These are phyloP conservation scores for Prionace glauca DNA, from an alignment of 2,797 vertebrate genomes.

Conservation along the genomic window DNA sequence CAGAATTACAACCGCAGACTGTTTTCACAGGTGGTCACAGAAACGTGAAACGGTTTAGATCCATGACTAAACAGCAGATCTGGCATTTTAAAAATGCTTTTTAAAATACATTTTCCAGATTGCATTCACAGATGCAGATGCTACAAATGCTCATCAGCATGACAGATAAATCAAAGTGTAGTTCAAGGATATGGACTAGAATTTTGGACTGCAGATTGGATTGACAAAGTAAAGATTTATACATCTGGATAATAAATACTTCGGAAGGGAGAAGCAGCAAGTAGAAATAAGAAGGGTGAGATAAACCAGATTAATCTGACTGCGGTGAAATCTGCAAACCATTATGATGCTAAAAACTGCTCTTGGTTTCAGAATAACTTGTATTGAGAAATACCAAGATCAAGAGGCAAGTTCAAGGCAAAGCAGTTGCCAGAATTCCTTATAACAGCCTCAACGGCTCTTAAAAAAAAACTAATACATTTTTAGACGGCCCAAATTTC, in stretches of 20 bases:
- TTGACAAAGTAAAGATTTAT: conserved; percentile 21
- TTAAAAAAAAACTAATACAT: neutral
- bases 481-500: neutral
- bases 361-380: neutral
- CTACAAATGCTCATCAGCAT: neutral
- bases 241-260: neutral
- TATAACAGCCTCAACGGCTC: neutral
- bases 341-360: conserved; percentile 4
- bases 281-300: conserved; percentile 1
- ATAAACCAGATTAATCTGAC: conserved; percentile 21
- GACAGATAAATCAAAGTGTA: conserved; percentile 18
- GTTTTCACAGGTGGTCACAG: neutral
- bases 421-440: neutral
- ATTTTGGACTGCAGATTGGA: conserved; percentile 9
- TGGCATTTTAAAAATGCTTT: neutral
- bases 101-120: conserved; percentile 13
- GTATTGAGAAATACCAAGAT: conserved; percentile 2
- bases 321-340: conserved; percentile 14
- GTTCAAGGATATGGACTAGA: neutral
- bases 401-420: neutral
- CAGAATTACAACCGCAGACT: neutral
- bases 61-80: conserved; percentile 12
- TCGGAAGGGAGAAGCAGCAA: neutral
- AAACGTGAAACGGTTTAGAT: neutral
- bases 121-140: conserved; percentile 11